phyloP scores from a whole-genome alignment of 2,888 invertebrate genomes.

The Drosophila barbarae region DNA sequence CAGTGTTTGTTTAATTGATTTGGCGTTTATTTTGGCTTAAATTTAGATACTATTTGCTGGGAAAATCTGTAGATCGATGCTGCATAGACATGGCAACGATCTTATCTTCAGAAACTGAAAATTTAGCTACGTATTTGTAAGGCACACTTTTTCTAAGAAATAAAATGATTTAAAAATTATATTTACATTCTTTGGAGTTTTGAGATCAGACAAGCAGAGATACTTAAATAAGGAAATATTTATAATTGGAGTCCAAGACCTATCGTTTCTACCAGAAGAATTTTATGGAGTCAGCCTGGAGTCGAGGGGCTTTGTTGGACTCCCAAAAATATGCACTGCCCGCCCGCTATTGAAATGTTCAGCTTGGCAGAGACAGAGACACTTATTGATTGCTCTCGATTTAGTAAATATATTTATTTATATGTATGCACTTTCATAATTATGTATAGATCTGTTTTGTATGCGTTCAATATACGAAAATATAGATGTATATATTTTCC shows the following conservation, averaged over 20 bases:
- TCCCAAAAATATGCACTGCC: background rate
- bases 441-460: slow-evolving; percentile 38
- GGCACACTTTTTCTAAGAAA: background rate
- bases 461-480: slow-evolving; percentile 43
- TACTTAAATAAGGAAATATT: too few relatives aligned
- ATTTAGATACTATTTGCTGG: background rate
- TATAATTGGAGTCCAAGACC: too few relatives aligned
- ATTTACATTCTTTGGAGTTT: background rate
- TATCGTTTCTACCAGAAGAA: too few relatives aligned
- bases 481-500: slow-evolving; percentile 35
- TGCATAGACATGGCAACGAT: too few relatives aligned
- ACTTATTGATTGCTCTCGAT: slow-evolving; percentile 13
- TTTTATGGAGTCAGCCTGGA: too few relatives aligned
- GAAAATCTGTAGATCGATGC: background rate
- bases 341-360: background rate
- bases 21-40: background rate
- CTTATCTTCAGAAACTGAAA: too few relatives aligned
- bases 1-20: background rate
- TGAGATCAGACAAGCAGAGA: too few relatives aligned
- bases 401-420: slow-evolving; percentile 37
- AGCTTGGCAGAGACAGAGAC: too few relatives aligned
- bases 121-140: background rate
- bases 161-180: background rate
- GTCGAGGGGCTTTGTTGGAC: too few relatives aligned
- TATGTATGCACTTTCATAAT: slow-evolving; percentile 18